Evolutionary conservation across 2,888 invertebrate species (phyloP).

Genomic region (Agrotis clavis): DNA sequence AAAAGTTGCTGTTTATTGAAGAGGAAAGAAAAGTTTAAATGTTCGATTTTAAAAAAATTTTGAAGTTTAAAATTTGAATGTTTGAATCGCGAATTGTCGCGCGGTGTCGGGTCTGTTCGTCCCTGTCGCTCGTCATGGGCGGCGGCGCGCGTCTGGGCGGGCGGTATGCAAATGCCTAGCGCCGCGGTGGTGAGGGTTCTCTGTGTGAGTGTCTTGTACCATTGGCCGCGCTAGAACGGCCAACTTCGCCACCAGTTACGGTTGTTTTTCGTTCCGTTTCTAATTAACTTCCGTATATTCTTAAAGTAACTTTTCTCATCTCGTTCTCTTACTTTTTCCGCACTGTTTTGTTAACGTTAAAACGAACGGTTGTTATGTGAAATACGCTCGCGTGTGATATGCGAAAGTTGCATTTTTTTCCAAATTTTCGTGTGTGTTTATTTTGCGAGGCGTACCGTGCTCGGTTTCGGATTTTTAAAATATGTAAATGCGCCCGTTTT

Average conservation of each 20-base stretch:
- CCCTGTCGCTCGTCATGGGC: conserved; percentile 90
- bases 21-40: conserved; percentile 29
- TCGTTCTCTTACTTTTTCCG: conserved; percentile 83
- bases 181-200: conserved; percentile 83
- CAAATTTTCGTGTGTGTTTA: conserved; percentile 80
- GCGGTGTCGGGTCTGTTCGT: conserved; percentile 74
- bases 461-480: conserved; percentile 74
- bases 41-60: conserved; percentile 37
- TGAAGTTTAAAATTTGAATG: conserved; percentile 59
- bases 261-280: conserved; percentile 91
- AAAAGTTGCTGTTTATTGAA: conserved; percentile 3
- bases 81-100: conserved; percentile 76
- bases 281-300: conserved; percentile 91
- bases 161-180: conserved; percentile 91
- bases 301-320: conserved; percentile 91
- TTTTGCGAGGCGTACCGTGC: conserved; percentile 78
- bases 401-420: conserved; percentile 80
- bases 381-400: conserved; percentile 85
- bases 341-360: conserved; percentile 77
- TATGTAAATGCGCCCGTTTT: conserved; percentile 80
- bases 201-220: conserved; percentile 89
- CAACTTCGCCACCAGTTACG: conserved; percentile 91
- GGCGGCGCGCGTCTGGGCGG: conserved; percentile 90
- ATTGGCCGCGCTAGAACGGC: conserved; percentile 91
- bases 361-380: conserved; percentile 83